Percentiles rank a stretch among this genome's conserved stretches.
Conservation (phyloP, 1,140 invertebrate species). For the Scylla paramamosain region DNA sequence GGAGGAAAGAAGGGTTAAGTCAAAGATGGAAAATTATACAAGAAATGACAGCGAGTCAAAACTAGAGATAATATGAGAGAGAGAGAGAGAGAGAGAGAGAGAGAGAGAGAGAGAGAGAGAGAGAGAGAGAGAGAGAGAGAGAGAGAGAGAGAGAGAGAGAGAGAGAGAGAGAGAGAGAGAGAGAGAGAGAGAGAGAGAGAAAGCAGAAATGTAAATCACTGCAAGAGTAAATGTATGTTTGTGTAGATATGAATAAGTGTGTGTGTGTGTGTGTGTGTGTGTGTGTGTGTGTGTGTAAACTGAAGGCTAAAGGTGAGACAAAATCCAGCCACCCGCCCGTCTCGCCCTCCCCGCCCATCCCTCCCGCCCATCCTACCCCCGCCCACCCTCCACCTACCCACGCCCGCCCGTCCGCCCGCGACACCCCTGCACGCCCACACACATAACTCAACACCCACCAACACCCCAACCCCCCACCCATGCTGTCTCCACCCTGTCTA, state of each 20-base stretch:
- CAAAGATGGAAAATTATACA: too few relatives aligned
- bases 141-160: conserved; percentile 23
- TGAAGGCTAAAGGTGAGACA: not conserved
- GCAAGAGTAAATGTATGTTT: conserved; percentile 16
- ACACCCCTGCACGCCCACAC: not conserved
- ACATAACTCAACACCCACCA: not conserved
- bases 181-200: conserved; percentile 21
- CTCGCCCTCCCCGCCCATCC: not conserved
- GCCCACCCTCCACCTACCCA: not conserved
- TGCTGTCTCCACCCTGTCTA: conserved; percentile 18
- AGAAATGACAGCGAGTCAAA: too few relatives aligned
- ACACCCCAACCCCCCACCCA: not conserved
- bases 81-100: too few relatives aligned
- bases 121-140: too few relatives aligned
- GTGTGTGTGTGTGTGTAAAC: conserved; percentile 38
- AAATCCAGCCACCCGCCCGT: not conserved
- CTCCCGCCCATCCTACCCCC: too few relatives aligned
- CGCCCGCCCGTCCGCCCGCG: not conserved
- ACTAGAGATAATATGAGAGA: too few relatives aligned
- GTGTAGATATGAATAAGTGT: not conserved
- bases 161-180: not conserved
- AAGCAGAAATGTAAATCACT: not conserved
- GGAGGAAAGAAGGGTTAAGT: too few relatives aligned
- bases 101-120: too few relatives aligned
- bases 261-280: not conserved